Evolutionary conservation across 1,140 invertebrate genomes (phyloP).

Genomic region (Drosophila prosaltans): DNA sequence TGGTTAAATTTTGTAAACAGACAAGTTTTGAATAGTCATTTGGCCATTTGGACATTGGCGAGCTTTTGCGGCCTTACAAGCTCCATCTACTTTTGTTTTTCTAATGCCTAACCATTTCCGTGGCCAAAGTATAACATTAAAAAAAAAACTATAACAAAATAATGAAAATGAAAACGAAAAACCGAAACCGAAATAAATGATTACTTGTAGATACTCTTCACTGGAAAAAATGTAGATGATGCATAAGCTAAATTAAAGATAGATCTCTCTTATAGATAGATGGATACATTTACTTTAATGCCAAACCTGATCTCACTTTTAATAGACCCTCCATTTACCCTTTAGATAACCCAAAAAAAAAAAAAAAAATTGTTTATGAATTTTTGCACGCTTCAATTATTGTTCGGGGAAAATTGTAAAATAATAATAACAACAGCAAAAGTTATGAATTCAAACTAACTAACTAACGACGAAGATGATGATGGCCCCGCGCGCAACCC

Average conservation of each 20-base stretch:
- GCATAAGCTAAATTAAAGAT: too few relatives aligned
- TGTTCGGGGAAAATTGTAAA: slow-evolving; percentile 51
- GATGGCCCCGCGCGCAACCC: not conserved
- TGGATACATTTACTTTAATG: not conserved
- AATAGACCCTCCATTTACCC: not conserved
- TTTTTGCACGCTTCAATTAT: slow-evolving; percentile 76
- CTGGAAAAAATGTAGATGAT: too few relatives aligned
- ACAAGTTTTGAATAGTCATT: slow-evolving; percentile 50
- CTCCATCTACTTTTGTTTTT: slow-evolving; percentile 23
- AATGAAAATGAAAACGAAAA: slow-evolving; percentile 25
- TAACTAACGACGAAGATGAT: slow-evolving; percentile 28
- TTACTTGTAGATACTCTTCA: not conserved
- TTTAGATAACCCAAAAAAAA: not conserved
- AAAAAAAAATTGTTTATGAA: slow-evolving; percentile 35
- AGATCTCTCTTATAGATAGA: too few relatives aligned
- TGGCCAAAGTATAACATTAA: slow-evolving; percentile 30
- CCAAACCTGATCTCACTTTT: not conserved
- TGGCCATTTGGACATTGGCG: slow-evolving; percentile 10
- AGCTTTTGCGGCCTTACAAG: slow-evolving; percentile 5
- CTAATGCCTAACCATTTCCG: slow-evolving; percentile 55
- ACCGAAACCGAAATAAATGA: not conserved
- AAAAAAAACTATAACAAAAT: too few relatives aligned
- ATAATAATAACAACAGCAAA: slow-evolving; percentile 52
- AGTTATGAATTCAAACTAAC: slow-evolving; percentile 34
- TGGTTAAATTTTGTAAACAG: slow-evolving; percentile 45